A percentile compares a stretch with the other conserved stretches of the same genome.
Conservation (phyloP, 1,140 invertebrate genomes). For the Ceratosolen fusciceps region DNA sequence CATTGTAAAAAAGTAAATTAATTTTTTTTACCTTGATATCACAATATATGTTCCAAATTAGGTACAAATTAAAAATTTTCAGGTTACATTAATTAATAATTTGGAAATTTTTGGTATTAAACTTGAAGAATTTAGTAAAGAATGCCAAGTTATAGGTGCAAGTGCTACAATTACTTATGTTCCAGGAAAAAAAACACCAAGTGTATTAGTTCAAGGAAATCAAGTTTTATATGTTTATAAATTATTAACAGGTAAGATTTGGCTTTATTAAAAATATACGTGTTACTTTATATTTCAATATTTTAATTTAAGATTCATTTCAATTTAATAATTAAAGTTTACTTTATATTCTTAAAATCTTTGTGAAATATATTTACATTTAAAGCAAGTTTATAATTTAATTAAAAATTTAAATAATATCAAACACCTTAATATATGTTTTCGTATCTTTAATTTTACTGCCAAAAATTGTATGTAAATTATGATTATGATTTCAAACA, state of each 20-base stretch:
- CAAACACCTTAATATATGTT: not conserved
- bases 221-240: slow-evolving; percentile 86
- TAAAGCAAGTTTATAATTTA: too few relatives aligned
- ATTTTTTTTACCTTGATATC: not conserved
- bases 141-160: slow-evolving; percentile 89
- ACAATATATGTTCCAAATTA: not conserved
- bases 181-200: slow-evolving; percentile 81
- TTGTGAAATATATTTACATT: too few relatives aligned
- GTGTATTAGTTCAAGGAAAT: slow-evolving; percentile 92
- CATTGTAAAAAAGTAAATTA: slow-evolving; percentile 88
- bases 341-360: too few relatives aligned
- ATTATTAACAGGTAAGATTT: slow-evolving; percentile 76
- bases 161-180: slow-evolving; percentile 85
- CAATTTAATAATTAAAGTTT: too few relatives aligned
- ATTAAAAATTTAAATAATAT: slow-evolving; percentile 27
- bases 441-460: not conserved
- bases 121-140: slow-evolving; percentile 82
- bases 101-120: slow-evolving; percentile 88
- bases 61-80: slow-evolving; percentile 36
- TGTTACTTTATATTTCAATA: not conserved
- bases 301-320: not conserved
- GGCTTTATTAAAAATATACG: not conserved
- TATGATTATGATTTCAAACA: too few relatives aligned
- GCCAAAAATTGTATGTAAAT: not conserved
- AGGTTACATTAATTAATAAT: slow-evolving; percentile 91